These are phyloP conservation scores for Platyscapa corneri DNA, from an alignment of 1,140 invertebrate species.

Conservation along the genomic window DNA sequence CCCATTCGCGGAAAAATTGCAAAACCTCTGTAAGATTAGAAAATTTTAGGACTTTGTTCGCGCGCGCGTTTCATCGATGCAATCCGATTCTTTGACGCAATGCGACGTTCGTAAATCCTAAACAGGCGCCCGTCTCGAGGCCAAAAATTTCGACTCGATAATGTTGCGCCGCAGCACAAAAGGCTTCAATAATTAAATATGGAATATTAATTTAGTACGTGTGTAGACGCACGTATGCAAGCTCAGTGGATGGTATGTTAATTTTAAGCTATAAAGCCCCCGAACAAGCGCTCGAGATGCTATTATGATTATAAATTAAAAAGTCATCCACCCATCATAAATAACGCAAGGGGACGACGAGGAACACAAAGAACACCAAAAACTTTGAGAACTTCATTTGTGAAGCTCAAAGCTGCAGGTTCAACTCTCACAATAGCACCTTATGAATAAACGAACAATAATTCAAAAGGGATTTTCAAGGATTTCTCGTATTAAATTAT, in stretches of 20 bases:
- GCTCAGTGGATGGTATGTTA: not conserved
- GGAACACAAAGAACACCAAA: not conserved
- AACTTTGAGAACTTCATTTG: not conserved
- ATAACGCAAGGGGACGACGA: not conserved
- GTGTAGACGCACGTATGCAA: not conserved
- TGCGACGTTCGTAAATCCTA: no score
- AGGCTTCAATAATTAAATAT: no score
- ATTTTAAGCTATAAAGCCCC: not conserved
- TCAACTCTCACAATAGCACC: not conserved
- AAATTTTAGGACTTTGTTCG: not conserved
- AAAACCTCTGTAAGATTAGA: no score
- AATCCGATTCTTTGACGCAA: not conserved
- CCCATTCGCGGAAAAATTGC: no score
- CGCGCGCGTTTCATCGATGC: not conserved
- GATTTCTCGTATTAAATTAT: not conserved
- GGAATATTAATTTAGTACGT: no score
- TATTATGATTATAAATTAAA: not conserved
- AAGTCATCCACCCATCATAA: not conserved
- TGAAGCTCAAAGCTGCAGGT: not conserved
- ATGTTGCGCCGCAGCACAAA: no score
- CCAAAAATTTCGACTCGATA: no score
- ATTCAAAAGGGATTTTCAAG: not conserved
- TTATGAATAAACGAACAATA: not conserved
- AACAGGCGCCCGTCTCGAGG: no score
- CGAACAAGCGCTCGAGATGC: no score